Conservation (phyloP, 2,888 invertebrate genomes). For the Stenichneumon culpator region DNA sequence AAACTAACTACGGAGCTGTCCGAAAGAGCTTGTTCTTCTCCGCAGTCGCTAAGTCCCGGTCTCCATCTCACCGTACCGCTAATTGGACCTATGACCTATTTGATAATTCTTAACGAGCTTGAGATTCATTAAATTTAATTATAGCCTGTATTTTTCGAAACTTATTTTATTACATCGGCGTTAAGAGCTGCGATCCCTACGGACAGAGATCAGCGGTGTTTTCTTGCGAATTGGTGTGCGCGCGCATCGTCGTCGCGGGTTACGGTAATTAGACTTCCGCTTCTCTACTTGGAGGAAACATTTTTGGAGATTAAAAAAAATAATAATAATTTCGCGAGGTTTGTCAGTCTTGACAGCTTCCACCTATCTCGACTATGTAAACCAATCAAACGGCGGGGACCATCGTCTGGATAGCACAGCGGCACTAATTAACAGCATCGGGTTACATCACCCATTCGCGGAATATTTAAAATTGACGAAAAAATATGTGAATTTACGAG, state of each 20-base stretch:
- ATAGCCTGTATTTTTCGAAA: slow-evolving; percentile 61
- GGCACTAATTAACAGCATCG: neutral
- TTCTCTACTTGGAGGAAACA: neutral
- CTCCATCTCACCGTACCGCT: slow-evolving; percentile 5
- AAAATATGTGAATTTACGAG: slow-evolving; percentile 43
- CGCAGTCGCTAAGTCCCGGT: neutral
- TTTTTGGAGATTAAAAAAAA: neutral
- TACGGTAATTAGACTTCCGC: neutral
- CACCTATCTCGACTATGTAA: neutral
- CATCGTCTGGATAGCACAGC: neutral
- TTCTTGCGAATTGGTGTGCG: neutral
- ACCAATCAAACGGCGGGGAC: neutral
- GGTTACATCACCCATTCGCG: neutral
- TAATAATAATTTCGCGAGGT: neutral
- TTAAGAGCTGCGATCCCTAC: neutral
- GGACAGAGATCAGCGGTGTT: neutral
- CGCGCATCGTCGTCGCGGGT: neutral
- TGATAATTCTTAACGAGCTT: slow-evolving; percentile 46
- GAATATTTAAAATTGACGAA: slow-evolving; percentile 18
- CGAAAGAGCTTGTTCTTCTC: neutral
- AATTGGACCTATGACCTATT: slow-evolving; percentile 58
- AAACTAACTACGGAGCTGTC: slow-evolving; percentile 17
- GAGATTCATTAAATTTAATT: slow-evolving; percentile 72
- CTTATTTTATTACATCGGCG: slow-evolving; percentile 23
- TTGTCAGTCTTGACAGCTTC: neutral